These are phyloP conservation scores for Gymnopithys bicolor DNA, from an alignment of 2,797 vertebrate species.

Conservation along the genomic window DNA sequence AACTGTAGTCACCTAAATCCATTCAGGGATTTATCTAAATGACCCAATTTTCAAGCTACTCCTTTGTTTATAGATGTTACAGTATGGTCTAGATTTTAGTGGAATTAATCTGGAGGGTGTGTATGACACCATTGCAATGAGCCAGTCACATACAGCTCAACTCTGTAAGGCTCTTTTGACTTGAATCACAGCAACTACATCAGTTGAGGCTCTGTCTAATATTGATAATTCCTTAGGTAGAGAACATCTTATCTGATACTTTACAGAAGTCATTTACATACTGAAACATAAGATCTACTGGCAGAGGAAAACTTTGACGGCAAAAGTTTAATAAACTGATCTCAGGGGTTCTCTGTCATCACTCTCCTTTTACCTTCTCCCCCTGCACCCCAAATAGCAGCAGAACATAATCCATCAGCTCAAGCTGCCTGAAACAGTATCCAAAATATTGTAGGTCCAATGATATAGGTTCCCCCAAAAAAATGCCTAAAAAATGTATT, in stretches of 20 bases:
- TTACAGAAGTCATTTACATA: neutral
- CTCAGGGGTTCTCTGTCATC: neutral
- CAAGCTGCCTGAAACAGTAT: neutral
- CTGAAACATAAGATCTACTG: neutral
- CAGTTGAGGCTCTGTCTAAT: neutral
- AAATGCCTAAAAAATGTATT: slow-evolving; percentile 6
- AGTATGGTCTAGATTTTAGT: neutral
- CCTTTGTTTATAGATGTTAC: neutral
- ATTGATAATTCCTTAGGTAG: neutral
- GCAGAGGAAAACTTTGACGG: neutral
- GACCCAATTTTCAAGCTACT: neutral
- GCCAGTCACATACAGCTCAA: neutral
- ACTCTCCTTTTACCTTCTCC: neutral
- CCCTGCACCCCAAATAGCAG: neutral
- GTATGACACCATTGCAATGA: neutral
- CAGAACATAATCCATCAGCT: neutral
- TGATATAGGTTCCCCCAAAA: neutral
- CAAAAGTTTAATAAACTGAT: neutral
- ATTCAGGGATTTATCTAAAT: neutral
- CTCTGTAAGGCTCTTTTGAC: neutral
- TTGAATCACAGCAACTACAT: neutral
- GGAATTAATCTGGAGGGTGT: neutral
- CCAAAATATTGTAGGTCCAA: neutral
- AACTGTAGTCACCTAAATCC: neutral
- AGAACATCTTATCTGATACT: neutral